These are phyloP conservation scores for Halcyon leucocephala DNA, from an alignment of 2,797 vertebrate genomes.

Conservation along the genomic window DNA sequence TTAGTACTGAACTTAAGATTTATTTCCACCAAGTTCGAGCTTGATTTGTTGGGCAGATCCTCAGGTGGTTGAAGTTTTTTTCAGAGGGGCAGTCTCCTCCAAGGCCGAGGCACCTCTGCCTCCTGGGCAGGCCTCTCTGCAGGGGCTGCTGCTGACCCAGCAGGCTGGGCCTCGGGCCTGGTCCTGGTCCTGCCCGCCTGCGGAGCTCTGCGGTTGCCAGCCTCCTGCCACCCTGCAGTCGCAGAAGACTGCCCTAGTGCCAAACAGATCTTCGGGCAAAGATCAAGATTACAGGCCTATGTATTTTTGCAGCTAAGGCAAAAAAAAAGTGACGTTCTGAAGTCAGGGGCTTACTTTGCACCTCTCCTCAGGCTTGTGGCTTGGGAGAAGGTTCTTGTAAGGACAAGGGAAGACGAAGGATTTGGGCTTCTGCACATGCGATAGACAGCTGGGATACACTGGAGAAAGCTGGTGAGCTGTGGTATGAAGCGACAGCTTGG, in stretches of 20 bases:
- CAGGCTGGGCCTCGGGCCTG: fast-evolving
- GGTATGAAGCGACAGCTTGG: neutral
- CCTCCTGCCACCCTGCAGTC: neutral
- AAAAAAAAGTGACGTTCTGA: neutral
- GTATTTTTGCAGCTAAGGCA: neutral
- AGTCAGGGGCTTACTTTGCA: conserved; percentile 9
- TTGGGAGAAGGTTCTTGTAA: neutral
- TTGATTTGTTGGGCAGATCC: neutral
- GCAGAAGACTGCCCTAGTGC: neutral
- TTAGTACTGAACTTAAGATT: neutral
- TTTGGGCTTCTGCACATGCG: neutral
- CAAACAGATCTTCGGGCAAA: neutral
- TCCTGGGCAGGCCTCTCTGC: neutral
- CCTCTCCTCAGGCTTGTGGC: neutral
- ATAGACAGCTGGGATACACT: neutral
- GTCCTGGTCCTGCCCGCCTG: neutral
- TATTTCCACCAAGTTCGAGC: neutral
- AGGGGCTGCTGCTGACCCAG: neutral
- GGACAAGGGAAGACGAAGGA: neutral
- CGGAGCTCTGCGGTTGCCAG: neutral
- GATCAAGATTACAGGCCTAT: neutral
- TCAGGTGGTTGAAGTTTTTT: neutral
- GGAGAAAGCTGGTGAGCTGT: neutral
- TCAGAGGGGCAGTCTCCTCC: neutral
- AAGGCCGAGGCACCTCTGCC: neutral